Base-by-base conservation (phyloP, 2,888 invertebrate species). In the Ganaspis brasiliensis region DNA sequence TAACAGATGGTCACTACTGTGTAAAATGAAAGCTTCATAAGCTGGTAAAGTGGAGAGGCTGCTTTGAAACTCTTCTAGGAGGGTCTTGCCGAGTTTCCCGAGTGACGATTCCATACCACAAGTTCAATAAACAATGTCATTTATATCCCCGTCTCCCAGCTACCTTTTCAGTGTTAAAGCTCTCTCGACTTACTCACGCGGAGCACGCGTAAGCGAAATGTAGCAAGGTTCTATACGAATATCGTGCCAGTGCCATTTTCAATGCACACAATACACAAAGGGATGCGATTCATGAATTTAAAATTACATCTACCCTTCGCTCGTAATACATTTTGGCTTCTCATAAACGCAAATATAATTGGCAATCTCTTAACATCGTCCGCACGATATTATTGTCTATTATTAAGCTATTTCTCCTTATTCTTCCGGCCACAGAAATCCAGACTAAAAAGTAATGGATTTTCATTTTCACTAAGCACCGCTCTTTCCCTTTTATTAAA, bases 71-170 rank as follows among this genome's bases (percentile, higher is more conserved):
- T 26, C 26, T 45, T 67, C 10, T 24, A 45, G 24, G 21, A 24
- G 67, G 67, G 67, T 67, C 67, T 67, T 45, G n/a, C 67, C n/a
- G 14, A 67, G 24, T 16, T 67, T 67, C 45, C 63, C 24, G 24
- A 67, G 45, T 45, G 63, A 67, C 45, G 26, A 45, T 45, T 67
- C 45, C n/a, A 45, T 26, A 67, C 67, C 67, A 26, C 67, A 67
- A 67, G 67, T 67, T 67, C 67, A 67, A 67, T 67, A 67, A 67
- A 67, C 67, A 67, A 67, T 67, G 67, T 67, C 40, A 67, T 67
- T 67, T 67, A 67, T 63, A 63, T 63, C 63, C 14, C 40, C 21
- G 24, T 45, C n/a, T 40, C 67, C 24, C 45, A 45, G 67, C n/a
- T 67, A 24, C n/a, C 24, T 45, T 67, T 67, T 67, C n/a, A 45